Base-by-base conservation (phyloP, 2,797 vertebrate species). In the Thunnus albacares region DNA sequence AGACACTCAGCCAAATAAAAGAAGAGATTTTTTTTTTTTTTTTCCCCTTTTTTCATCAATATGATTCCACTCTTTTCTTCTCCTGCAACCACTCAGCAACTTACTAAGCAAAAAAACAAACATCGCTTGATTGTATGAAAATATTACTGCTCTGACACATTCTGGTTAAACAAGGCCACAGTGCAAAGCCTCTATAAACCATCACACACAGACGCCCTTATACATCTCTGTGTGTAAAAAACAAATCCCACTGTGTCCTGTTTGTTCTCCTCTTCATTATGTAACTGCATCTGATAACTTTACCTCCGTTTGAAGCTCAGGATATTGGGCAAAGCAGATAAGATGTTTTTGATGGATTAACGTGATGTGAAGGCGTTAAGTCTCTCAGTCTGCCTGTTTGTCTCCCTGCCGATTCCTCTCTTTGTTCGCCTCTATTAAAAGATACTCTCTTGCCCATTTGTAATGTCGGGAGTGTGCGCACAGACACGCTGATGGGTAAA, bases 281-380 rank as follows among this genome's bases (percentile, higher is more conserved):
- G 85, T 85, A 85, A 89, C 85, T 24, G 57, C 72, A 88, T 90
- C 89, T 88, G 90, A 92, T 92, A 89, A 41, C 6, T 53, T 74
- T 80, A 55, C 73, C 79, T 87, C 85, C 80, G 43, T 87, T 85
- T 81, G 80, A 47, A 82, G 85, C 87, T 75, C 88, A 91, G 91
- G 91, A 93, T 93, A 90, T 93, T 91, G 89, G 82, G 76, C 73
- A 26, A 49, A 77, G 71, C 82, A 83, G 87, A 90, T 94, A 92
- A 93, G 92, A 91, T 83, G 88, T 17, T 87, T 86, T 74, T 89
- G 90, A 93, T 79, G 84, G 91, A 91, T 90, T 88, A 90, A 67
- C 13, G 6, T 71, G 87, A 89, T 68, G 84, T 64, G 83, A 79
- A 77, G 80, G 88, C 74, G 84, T 80, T 83, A 79, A 89, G 86